phyloP scores from a whole-genome alignment of 2,113 vertebrate genomes.

The Hippolais icterina region DNA sequence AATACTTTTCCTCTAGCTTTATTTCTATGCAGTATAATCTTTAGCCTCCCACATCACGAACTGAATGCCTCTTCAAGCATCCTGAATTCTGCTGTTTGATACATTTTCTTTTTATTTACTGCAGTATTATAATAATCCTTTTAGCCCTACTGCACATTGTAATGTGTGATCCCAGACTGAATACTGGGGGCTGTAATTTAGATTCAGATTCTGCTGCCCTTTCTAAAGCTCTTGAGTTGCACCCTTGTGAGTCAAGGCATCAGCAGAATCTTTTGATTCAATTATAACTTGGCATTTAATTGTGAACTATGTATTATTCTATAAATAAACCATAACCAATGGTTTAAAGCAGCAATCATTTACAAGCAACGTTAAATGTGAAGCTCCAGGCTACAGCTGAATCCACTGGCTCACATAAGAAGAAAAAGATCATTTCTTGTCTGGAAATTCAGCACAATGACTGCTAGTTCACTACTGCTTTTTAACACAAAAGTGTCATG shows the following conservation, averaged over 20 bases:
- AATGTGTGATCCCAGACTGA: neutral
- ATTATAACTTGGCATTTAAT: constrained; percentile 51
- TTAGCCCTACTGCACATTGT: neutral
- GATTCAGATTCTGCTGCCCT: constrained; percentile 19
- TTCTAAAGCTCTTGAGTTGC: constrained; percentile 29
- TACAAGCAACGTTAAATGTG: neutral
- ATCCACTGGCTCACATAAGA: neutral
- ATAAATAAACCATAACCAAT: constrained; percentile 45
- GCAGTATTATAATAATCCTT: constrained; percentile 41
- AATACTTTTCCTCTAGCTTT: neutral
- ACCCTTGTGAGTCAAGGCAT: neutral
- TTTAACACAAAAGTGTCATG: neutral
- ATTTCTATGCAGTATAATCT: neutral
- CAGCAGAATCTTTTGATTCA: constrained; percentile 59
- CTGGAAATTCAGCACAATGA: neutral
- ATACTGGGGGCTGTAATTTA: constrained; percentile 22
- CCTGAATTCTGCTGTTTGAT: constrained; percentile 8
- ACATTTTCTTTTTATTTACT: constrained; percentile 44
- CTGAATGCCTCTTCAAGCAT: neutral
- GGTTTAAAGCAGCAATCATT: constrained; percentile 20
- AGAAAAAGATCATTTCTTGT: neutral
- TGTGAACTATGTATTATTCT: constrained; percentile 37
- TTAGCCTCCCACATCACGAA: neutral
- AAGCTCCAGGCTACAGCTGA: neutral
- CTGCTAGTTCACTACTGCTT: neutral